Conservation (phyloP, 1,140 invertebrate genomes). For the Manduca sexta region DNA sequence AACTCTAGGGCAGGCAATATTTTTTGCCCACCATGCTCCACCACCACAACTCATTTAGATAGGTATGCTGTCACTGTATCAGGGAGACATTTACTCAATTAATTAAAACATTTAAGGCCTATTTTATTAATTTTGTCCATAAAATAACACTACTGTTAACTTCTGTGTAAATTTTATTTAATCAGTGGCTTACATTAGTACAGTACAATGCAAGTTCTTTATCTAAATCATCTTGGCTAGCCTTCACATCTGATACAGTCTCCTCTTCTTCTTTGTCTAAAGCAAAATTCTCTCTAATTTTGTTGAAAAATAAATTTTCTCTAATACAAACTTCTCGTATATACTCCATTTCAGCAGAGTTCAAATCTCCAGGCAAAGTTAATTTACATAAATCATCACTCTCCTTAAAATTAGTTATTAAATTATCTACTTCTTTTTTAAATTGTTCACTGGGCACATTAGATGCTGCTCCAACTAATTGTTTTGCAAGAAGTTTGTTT, state of each 20-base stretch:
- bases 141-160: no score
- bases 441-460: slow-evolving; percentile 43
- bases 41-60: no score
- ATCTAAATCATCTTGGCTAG: neutral
- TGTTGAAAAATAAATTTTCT: slow-evolving; percentile 52
- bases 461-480: slow-evolving; percentile 9
- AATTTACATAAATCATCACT: slow-evolving; percentile 44
- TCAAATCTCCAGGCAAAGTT: slow-evolving; percentile 39
- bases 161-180: no score
- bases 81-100: no score
- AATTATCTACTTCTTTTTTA: slow-evolving; percentile 48
- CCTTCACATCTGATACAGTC: neutral
- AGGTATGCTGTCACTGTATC: no score
- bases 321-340: slow-evolving; percentile 45
- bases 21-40: no score
- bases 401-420: slow-evolving; percentile 54
- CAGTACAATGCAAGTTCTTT: no score
- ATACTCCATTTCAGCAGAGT: slow-evolving; percentile 44
- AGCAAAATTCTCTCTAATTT: slow-evolving; percentile 22
- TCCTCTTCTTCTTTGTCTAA: slow-evolving; percentile 4
- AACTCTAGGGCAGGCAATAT: no score
- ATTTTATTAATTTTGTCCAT: no score
- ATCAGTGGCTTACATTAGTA: no score
- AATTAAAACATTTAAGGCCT: no score
- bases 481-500: slow-evolving; percentile 19